Base-by-base conservation (phyloP, 2,797 vertebrate species). In the Amphiprion clarkii region DNA sequence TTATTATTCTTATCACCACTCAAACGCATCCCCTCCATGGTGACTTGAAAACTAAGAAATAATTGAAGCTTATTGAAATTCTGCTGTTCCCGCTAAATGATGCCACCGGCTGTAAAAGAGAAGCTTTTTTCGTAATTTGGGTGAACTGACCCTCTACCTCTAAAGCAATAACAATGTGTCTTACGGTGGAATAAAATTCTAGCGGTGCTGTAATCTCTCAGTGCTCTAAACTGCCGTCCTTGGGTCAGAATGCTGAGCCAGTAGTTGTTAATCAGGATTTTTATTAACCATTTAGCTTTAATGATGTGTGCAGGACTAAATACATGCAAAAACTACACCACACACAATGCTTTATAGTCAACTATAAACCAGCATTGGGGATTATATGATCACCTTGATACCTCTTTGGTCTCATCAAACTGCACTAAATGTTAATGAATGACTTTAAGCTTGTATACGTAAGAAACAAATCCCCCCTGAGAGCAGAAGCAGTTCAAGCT, bases 221-320 rank as follows among this genome's bases (percentile, higher is more conserved):
- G 31, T 9, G 27, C 42, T 66, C 23, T 70, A 1, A 71, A 78
- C 70, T 14, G 23, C 25, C n/a, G 7, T 52, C 58, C 56, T 51
- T 33, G 0, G 23, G 46, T 51, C 59, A 81, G 58, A 70, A 52
- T 9, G 67, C 63, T 51, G 67, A 74, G 36, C 27, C 19, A 1
- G 57, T 78, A 63, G 81, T 81, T 81, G 60, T 55, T 80, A 36
- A 36, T 36, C 33, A 36, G 33, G 33, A 79, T 70, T 85, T 21
- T 63, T 70, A 70, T 51, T 7, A 82, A 74, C 64, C 78, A 77
- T 87, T 87, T 75, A 61, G 61, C 64, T 86, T 78, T 69, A 75
- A 78, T 65, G 49, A 52, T 31, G 39, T 31, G 42, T 67, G 65
- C 39, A 58, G 23, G 42, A 27, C 63, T 65, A 48, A 77, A 65